Evolutionary conservation across 2,113 vertebrate genomes (phyloP).

Genomic region (Psettodes erumei): DNA sequence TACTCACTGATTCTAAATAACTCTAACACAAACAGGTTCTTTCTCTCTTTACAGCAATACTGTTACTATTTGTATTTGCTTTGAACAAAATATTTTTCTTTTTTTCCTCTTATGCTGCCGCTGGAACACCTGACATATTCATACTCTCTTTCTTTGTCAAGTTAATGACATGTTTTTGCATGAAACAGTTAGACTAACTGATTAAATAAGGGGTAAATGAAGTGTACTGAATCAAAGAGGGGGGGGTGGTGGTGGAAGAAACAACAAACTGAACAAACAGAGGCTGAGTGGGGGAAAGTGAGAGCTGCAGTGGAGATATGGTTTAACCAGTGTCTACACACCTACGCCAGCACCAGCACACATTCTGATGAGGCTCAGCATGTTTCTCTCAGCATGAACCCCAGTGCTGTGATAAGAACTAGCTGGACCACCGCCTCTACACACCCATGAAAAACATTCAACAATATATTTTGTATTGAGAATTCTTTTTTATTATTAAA

Average conservation of each 20-base stretch:
- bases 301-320: conserved; percentile 16
- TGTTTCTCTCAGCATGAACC: conserved; percentile 56
- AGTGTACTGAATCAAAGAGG: neutral
- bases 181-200: conserved; percentile 34
- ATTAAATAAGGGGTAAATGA: conserved; percentile 45
- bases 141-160: conserved; percentile 10
- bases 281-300: conserved; percentile 14
- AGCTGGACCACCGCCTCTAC: conserved; percentile 13
- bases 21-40: conserved; percentile 2
- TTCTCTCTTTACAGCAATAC: conserved; percentile 3
- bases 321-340: conserved; percentile 32
- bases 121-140: conserved; percentile 1
- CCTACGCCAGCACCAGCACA: conserved; percentile 37
- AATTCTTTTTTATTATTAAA: neutral
- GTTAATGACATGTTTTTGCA: conserved; percentile 14
- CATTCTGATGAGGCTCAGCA: conserved; percentile 65
- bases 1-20: neutral
- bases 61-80: conserved; percentile 11
- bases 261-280: conserved; percentile 14
- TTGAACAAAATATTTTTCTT: conserved; percentile 10
- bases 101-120: conserved; percentile 20
- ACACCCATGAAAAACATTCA: conserved; percentile 27
- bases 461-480: conserved; percentile 13
- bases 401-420: conserved; percentile 36
- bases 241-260: too few species aligned